phyloP scores from a whole-genome alignment of 1,140 invertebrate species.

The Drosophila repletoides region DNA sequence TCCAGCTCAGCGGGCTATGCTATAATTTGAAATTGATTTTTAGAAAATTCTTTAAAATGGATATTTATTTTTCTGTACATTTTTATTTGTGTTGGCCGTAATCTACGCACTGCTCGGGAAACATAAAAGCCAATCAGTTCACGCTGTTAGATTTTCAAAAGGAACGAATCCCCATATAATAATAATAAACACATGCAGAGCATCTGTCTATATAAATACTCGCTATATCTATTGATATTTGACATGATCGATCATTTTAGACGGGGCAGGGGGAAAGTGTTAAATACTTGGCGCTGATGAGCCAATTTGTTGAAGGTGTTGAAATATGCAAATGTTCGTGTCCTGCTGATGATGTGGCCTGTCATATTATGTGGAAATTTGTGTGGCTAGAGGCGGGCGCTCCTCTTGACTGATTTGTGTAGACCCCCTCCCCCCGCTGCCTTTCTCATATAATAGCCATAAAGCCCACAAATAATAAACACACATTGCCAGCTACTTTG shows the following conservation, averaged over 20 bases:
- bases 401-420: conserved; percentile 14
- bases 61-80: background rate
- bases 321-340: conserved; percentile 67
- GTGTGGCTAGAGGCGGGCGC: conserved; percentile 20
- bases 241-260: conserved; percentile 62
- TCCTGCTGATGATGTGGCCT: conserved; percentile 48
- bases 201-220: conserved; percentile 38
- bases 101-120: conserved; percentile 20
- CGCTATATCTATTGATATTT: conserved; percentile 75
- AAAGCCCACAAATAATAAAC: conserved; percentile 11
- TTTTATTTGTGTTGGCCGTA: conserved; percentile 37
- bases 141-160: conserved; percentile 19
- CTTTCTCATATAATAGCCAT: conserved; percentile 27
- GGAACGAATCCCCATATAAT: conserved; percentile 1
- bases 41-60: too few species aligned
- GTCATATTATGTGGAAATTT: conserved; percentile 51
- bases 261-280: conserved; percentile 23
- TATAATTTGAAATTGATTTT: too few species aligned
- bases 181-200: conserved; percentile 46
- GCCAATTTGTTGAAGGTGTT: conserved; percentile 72
- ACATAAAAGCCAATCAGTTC: conserved; percentile 43
- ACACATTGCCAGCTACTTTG: background rate
- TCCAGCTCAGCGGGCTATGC: too few species aligned
- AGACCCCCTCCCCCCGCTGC: background rate
- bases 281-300: conserved; percentile 39